Evolutionary conservation across 2,888 invertebrate genomes (phyloP), one percentile per base, ranked within the genome.

Genomic region (Ormyrus rosae): DNA sequence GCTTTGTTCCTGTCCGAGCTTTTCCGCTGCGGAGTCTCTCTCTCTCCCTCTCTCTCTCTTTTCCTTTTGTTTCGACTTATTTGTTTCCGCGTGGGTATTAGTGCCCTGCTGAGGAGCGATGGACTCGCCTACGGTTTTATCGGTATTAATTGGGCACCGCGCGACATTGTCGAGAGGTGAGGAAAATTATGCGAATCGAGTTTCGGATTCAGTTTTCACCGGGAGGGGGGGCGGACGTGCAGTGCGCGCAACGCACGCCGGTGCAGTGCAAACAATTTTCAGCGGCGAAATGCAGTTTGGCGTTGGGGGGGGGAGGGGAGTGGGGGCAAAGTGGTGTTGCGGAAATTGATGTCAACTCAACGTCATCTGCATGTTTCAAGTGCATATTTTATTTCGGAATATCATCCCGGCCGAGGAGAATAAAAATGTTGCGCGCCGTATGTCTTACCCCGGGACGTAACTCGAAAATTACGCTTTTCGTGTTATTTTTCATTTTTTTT

Each of bases 1-100:
- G 71, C 71, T 71, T 71, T 71, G 71, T 71, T 71, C 71, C 71
- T 60, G 71, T 71, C 60, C 58, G 61, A 71, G 56, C 11, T 46
- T 64, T 19, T 64, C 34, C 34, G 34, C 34, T 34, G 2, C 34
- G 2, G 34, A 34, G 34, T 34, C 34, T 34, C 34, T 34, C 34
- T 34, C 34, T 34, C 34, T 34, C 34, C 2, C 34, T 34, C 34
- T 34, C 2, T 34, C 34, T 34, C 34, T 34, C 34, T 34, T 34
- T 34, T 34, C 34, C 34, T 34, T 34, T 34, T 34, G 34, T 34
- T 34, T 34, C 34, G 34, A 34, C 2, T 2, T 34, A 2, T 34
- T 34, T 34, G 34, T 34, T 34, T 34, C 3, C 34, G 34, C 34
- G 34, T 2, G 34, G 34, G 34, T 34, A 34, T 34, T 34, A 34